Evolutionary conservation across 2,797 vertebrate species (phyloP), one percentile per base, ranked within the genome.

Genomic region (Cuniculus paca): DNA sequence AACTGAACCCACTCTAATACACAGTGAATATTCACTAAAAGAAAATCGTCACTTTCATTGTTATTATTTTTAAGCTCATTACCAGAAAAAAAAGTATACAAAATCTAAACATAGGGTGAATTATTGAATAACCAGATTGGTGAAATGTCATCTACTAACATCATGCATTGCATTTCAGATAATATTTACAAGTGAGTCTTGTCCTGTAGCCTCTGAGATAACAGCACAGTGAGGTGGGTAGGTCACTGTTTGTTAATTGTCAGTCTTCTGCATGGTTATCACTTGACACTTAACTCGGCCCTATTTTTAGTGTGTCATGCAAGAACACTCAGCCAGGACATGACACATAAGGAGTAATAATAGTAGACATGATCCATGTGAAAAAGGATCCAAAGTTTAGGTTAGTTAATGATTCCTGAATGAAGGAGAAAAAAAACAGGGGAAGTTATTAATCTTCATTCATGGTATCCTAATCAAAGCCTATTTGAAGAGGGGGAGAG

Each of bases 381-480:
- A 80, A 16, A 83, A 31, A 34, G 79, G 52, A 61, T 39, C 79
- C 31, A 78, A 92, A 81, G 65, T 89, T 91, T 86, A 92, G 72
- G 42, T 83, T 87, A 61, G 16, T 93, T 78, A 87, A 96, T 95
- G 78, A 88, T 75, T 89, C 58, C 52, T 81, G n/a, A 48, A 70
- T 70, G 12, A 96, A 95, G 45, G 63, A 72, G 34, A 4, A 17
- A 50, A 78, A 93, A 61, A 70, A 83, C 50, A 88, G 93, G 65
- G 63, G 75, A 91, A 56, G 42, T 50, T 68, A 92, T 92, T 95
- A 61, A 96, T 95, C 94, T 94, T 95, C 42, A 89, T 82, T 80
- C 84, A 84, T 34, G 22, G 14, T 63, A 77, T 70, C 54, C 31
- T 93, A 87, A 92, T n/a, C 75, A 94, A 78, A 93, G 89, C 81